Evolutionary conservation across 1,140 invertebrate species (phyloP).

Genomic region (Diprion similis): DNA sequence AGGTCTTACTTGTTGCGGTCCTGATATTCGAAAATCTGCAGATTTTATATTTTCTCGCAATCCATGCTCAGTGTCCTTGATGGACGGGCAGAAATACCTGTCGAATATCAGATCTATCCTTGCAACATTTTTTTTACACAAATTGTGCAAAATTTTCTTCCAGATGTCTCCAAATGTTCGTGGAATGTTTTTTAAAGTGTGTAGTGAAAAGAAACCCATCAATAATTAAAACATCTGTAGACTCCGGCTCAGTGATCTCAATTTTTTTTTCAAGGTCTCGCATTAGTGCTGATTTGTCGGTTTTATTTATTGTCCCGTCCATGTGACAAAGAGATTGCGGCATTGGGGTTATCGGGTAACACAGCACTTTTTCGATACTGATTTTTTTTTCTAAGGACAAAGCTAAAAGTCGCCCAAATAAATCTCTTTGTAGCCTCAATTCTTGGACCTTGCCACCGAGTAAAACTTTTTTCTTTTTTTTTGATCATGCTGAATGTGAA

Average conservation of each 20-base stretch:
- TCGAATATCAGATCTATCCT: slow-evolving; percentile 27
- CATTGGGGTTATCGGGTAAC: slow-evolving; percentile 33
- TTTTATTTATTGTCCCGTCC: slow-evolving; percentile 38
- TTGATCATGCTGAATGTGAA: neutral
- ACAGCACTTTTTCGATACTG: slow-evolving; percentile 33
- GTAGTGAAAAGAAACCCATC: slow-evolving; percentile 42
- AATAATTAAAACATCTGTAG: slow-evolving; percentile 32
- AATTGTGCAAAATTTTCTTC: slow-evolving; percentile 33
- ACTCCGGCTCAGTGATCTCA: neutral
- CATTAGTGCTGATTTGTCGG: slow-evolving; percentile 34
- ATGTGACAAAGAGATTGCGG: slow-evolving; percentile 39
- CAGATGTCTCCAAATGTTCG: slow-evolving; percentile 37
- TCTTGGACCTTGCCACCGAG: slow-evolving; percentile 27
- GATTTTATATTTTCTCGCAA: slow-evolving; percentile 19
- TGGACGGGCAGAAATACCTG: slow-evolving; percentile 32
- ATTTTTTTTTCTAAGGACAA: slow-evolving; percentile 34
- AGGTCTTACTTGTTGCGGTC: slow-evolving; percentile 28
- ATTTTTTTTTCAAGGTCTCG: slow-evolving; percentile 13
- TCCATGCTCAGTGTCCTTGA: slow-evolving; percentile 34
- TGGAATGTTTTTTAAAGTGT: slow-evolving; percentile 35
- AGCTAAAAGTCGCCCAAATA: slow-evolving; percentile 36
- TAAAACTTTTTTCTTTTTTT: slow-evolving; percentile 25
- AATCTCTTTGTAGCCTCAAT: slow-evolving; percentile 37
- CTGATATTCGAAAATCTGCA: slow-evolving; percentile 24
- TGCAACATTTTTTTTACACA: slow-evolving; percentile 21